A percentile compares a stretch with the other conserved stretches of the same genome.
phyloP scores from a whole-genome alignment of 2,888 invertebrate species.

The Sabellastarte sp. region DNA sequence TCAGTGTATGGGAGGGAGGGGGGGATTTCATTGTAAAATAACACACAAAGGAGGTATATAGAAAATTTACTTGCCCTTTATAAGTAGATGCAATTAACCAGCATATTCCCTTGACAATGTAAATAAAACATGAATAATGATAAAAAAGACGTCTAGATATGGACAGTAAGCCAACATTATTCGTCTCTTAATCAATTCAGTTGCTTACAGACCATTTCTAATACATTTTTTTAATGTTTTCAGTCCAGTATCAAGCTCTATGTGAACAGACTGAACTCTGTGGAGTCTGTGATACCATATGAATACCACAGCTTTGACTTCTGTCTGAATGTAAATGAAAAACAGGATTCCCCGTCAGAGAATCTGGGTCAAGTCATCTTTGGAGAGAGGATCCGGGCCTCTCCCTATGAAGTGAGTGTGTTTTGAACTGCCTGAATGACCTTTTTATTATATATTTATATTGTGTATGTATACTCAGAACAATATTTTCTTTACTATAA shows the following conservation, averaged over 20 bases:
- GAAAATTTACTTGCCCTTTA: no score
- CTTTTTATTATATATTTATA: neutral
- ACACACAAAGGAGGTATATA: no score
- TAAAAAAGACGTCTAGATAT: no score
- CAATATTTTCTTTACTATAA: neutral
- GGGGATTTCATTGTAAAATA: no score
- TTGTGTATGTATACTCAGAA: no score
- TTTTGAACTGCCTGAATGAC: neutral
- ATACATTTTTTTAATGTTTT: slow-evolving; percentile 62
- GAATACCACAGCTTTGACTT: slow-evolving; percentile 98
- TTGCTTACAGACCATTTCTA: no score
- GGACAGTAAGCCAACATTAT: no score
- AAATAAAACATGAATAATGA: no score
- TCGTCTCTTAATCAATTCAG: no score
- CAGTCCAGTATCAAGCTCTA: slow-evolving; percentile 85
- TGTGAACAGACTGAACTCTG: slow-evolving; percentile 96
- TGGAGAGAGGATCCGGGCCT: slow-evolving; percentile 95
- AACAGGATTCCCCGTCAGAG: slow-evolving; percentile 77
- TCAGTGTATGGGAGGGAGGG: no score
- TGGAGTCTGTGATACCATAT: slow-evolving; percentile 95
- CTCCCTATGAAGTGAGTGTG: slow-evolving; percentile 76
- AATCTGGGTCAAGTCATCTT: slow-evolving; percentile 98
- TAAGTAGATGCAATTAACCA: no score
- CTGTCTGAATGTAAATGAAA: slow-evolving; percentile 68
- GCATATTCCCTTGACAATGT: no score